phyloP scores from a whole-genome alignment of 1,140 invertebrate genomes.

The Penaeus indicus region DNA sequence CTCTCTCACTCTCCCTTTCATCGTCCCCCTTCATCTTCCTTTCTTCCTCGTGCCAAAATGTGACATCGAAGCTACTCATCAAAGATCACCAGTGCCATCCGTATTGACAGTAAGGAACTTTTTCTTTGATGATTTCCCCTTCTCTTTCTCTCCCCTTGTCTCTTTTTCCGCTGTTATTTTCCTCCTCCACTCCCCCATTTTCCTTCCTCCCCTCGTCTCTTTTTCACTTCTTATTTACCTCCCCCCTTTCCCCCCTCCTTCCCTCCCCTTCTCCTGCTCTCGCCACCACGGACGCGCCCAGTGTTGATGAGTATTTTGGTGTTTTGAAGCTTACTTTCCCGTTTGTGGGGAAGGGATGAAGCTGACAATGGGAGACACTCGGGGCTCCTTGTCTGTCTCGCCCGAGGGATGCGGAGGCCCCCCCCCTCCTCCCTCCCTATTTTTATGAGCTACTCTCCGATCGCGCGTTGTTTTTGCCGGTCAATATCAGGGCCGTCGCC shows the following conservation, averaged over 20 bases:
- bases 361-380: too few relatives aligned
- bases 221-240: background rate
- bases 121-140: background rate
- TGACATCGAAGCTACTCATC: too few relatives aligned
- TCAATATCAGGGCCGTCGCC: background rate
- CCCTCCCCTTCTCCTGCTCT: background rate
- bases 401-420: too few relatives aligned
- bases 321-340: conserved; percentile 1
- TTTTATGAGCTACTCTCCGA: too few relatives aligned
- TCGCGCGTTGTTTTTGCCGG: too few relatives aligned
- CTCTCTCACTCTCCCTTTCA: too few relatives aligned
- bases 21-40: too few relatives aligned
- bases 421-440: too few relatives aligned
- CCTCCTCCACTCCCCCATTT: background rate
- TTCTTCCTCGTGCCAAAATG: too few relatives aligned
- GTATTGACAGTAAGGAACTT: too few relatives aligned
- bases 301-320: background rate
- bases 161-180: background rate
- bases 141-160: background rate
- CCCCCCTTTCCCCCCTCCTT: background rate
- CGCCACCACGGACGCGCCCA: background rate
- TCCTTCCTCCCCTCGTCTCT: background rate
- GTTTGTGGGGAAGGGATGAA: background rate
- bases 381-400: too few relatives aligned
- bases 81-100: too few relatives aligned